Conservation (phyloP, 2,797 vertebrate species). For the Mus spretus region DNA sequence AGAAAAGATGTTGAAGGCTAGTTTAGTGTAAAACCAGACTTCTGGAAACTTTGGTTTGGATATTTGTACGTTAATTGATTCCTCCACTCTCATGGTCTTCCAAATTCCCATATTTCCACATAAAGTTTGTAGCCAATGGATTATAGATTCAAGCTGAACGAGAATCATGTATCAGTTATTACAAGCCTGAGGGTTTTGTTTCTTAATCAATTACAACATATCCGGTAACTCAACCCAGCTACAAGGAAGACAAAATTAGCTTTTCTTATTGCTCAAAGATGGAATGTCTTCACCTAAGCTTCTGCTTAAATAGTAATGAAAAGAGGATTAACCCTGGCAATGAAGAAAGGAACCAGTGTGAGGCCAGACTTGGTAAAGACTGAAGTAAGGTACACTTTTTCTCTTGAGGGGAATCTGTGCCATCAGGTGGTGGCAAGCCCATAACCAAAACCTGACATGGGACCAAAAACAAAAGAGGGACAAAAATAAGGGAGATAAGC, state of each 20-base stretch:
- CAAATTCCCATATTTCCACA: slow-evolving; percentile 49
- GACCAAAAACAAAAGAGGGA: background rate
- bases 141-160: slow-evolving; percentile 62
- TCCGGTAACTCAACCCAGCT: slow-evolving; percentile 39
- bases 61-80: slow-evolving; percentile 59
- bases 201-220: slow-evolving; percentile 57
- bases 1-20: slow-evolving; percentile 27
- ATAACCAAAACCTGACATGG: background rate
- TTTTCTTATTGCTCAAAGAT: slow-evolving; percentile 70
- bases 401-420: background rate
- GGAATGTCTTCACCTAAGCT: slow-evolving; percentile 73
- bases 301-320: slow-evolving; percentile 81
- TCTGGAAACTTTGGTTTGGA: slow-evolving; percentile 54
- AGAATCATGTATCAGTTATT: slow-evolving; percentile 25
- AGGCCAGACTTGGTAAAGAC: background rate
- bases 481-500: background rate
- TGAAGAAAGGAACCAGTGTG: slow-evolving; percentile 45
- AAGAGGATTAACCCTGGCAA: slow-evolving; percentile 74
- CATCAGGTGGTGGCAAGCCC: background rate
- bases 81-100: slow-evolving; percentile 1
- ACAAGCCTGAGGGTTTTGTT: slow-evolving; percentile 47
- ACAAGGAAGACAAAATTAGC: slow-evolving; percentile 58
- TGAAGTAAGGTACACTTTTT: background rate
- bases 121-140: slow-evolving; percentile 42
- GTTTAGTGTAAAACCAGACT: slow-evolving; percentile 52